Percentiles rank a stretch among this genome's conserved stretches.
Conservation (phyloP, 2,797 vertebrate species). For the Amphiprion clarkii region DNA sequence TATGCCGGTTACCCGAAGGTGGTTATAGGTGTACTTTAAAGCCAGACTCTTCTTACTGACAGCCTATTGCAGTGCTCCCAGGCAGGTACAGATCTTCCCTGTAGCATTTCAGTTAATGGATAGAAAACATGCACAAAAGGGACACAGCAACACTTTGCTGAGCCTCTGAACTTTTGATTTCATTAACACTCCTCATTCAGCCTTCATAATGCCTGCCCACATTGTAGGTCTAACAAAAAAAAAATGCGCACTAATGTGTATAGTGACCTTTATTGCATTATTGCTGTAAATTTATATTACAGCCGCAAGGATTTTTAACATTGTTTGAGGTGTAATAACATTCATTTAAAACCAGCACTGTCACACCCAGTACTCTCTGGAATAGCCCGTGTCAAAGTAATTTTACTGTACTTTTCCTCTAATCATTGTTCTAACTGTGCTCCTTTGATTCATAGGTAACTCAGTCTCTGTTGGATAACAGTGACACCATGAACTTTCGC, state of each 20-base stretch:
- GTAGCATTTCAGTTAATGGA: conserved; percentile 12
- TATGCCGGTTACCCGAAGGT: conserved; percentile 52
- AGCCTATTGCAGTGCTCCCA: conserved; percentile 45
- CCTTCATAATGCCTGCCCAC: not conserved
- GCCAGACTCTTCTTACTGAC: conserved; percentile 2
- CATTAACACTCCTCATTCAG: conserved; percentile 6
- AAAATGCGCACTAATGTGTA: not conserved
- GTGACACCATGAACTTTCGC: conserved; percentile 90
- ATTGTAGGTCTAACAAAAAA: not conserved
- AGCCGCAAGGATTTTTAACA: not conserved
- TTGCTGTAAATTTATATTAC: not conserved
- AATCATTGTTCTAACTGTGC: not conserved
- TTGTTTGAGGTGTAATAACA: not conserved
- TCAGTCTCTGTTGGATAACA: conserved; percentile 91
- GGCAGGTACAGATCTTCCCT: conserved; percentile 39
- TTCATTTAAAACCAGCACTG: no score
- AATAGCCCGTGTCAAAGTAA: no score
- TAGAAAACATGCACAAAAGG: conserved; percentile 3
- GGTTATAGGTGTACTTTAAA: conserved; percentile 48
- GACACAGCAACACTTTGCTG: not conserved
- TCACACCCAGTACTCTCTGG: not conserved
- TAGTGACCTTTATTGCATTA: not conserved
- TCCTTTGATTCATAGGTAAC: conserved; percentile 80
- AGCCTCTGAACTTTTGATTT: conserved; percentile 18
- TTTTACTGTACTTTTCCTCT: not conserved